Base-by-base conservation (phyloP, 2,888 invertebrate genomes). In the Andrena haemorrhoa region DNA sequence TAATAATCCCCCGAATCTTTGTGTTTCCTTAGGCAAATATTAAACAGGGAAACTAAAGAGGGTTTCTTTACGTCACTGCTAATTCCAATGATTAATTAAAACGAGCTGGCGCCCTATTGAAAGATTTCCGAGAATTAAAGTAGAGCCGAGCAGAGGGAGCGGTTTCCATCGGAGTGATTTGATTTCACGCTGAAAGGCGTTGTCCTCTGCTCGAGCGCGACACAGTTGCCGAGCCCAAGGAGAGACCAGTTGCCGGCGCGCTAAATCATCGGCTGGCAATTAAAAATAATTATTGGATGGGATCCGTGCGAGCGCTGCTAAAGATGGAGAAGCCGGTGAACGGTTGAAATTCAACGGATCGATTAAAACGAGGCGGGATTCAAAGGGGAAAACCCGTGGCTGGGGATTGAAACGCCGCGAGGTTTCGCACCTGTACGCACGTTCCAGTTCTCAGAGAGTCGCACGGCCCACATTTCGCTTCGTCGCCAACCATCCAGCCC, bases 401-500 rank as follows among this genome's bases (percentile, higher is more conserved):
- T 51, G 63, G 74, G 74, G 79, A 78, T 80, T 79, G 65, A 60
- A 60, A 73, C 65, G 66, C 60, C 79, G 73, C 77, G 84, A 88
- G 83, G 82, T 79, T 84, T 87, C 86, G 89, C 87, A 89, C 86
- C 88, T 89, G 86, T 86, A 88, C 76, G 82, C 85, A 86, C 84
- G 89, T 89, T 87, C 89, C 84, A 89, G 79, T 89, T 89, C 89
- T 89, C 87, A 88, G 84, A 87, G 84, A 86, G 82, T 84, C 86
- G 72, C 84, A 82, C 87, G 88, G 89, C 88, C 89, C 88, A 88
- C 87, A 89, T 89, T 88, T 84, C 68, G 76, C 71, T 51, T 61
- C 78, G 70, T 82, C 70, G 64, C 64, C 23, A 53, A 75, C 77
- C 75, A 77, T 73, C 77, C 51, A 71, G 70, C 61, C 47, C 0